Evolutionary conservation across 2,888 invertebrate species (phyloP), one percentile per base, ranked within the genome.

Genomic region (Thereva nobilitata): DNA sequence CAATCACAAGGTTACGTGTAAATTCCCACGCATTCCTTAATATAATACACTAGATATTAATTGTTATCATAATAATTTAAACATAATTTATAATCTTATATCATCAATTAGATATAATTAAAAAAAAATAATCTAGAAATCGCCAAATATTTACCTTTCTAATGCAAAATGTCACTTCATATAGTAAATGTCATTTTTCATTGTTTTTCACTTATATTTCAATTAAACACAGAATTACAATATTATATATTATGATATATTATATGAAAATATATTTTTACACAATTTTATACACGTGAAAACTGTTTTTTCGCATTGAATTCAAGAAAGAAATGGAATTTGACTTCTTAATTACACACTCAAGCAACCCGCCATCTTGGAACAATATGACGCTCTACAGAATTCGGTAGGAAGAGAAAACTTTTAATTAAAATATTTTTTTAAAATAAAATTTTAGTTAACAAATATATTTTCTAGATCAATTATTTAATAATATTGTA

Each of bases 1-100:
- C 79, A 76, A 74, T 75, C 74, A 76, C 79, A 79, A 80, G 79
- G 79, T 80, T 79, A 80, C 80, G 80, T 66, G 69, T 69, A 59
- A 67, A 69, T 68, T 70, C 70, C 68, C 67, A 70, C 68, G 67
- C 69, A 67, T 69, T 67, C 44, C n/a, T 44, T 50, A 23, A 2
- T 35, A 23, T 65, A 49, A 44, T 59, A 50, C 47, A 34, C 12
- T 12, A 49, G 42, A 54, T 44, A 9, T 45, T 12, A 64, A 10
- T 10, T 37, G 12, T 4, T 8, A 9, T 37, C 40, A 23, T 9
- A 23, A 50, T 23, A 3, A 42, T 23, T 9, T 55, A 38, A 34
- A 10, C 38, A 9, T 37, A 35, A 40, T 40, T 23, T 23, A n/a
- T 40, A 23, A 10, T 50, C 23, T 50, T 50, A 37, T 5, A 23